A percentile compares a stretch with the other conserved stretches of the same genome.
phyloP scores from a whole-genome alignment of 2,113 vertebrate species.

The Phocoena phocoena region DNA sequence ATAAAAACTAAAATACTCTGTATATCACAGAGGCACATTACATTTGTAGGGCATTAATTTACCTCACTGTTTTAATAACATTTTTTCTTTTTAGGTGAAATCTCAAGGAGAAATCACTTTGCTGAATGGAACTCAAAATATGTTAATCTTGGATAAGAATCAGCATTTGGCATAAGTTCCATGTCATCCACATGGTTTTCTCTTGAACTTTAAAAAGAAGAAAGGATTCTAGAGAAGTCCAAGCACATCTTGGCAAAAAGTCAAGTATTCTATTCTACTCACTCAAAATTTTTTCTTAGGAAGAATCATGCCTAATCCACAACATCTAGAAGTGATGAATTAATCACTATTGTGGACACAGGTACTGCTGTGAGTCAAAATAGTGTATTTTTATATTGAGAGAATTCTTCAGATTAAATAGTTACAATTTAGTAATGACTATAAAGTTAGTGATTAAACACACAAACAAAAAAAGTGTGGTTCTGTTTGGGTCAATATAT shows the following conservation, averaged over 20 bases:
- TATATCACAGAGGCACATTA: slow-evolving; percentile 80
- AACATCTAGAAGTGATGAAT: not conserved
- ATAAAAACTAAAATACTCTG: slow-evolving; percentile 80
- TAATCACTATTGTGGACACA: slow-evolving; percentile 24
- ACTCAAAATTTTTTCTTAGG: not conserved
- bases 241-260: slow-evolving; percentile 43
- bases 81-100: slow-evolving; percentile 78
- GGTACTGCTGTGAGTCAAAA: not conserved
- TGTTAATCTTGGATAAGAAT: slow-evolving; percentile 66
- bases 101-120: slow-evolving; percentile 77
- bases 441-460: not conserved
- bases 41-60: slow-evolving; percentile 79
- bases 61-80: slow-evolving; percentile 66
- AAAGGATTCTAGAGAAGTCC: slow-evolving; percentile 46
- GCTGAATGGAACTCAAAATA: slow-evolving; percentile 51
- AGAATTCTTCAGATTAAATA: not conserved
- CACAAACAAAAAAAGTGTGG: not conserved
- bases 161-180: slow-evolving; percentile 60
- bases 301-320: not conserved
- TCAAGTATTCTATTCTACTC: slow-evolving; percentile 23
- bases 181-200: slow-evolving; percentile 19
- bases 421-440: not conserved
- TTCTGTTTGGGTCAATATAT: not conserved
- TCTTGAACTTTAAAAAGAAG: slow-evolving; percentile 40
- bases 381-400: not conserved